phyloP scores from a whole-genome alignment of 2,797 vertebrate genomes.

The Cynodonichthys magdalenae region DNA sequence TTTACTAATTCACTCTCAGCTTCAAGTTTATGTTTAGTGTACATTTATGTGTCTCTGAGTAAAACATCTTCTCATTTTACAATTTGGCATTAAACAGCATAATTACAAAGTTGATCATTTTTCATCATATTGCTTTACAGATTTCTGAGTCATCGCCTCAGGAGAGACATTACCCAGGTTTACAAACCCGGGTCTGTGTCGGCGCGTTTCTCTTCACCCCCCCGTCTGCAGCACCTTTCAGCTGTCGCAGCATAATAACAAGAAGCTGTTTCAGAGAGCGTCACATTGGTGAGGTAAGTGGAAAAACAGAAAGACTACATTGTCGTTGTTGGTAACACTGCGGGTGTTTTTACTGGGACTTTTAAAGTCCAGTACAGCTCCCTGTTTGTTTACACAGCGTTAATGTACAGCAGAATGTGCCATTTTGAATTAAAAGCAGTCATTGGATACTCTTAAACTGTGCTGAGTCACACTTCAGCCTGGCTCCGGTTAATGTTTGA shows the following conservation, averaged over 20 bases:
- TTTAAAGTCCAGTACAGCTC: slow-evolving; percentile 36
- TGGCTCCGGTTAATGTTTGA: slow-evolving; percentile 21
- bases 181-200: slow-evolving; percentile 34
- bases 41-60: neutral
- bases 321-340: slow-evolving; percentile 48
- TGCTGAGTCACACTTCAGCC: neutral
- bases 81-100: neutral
- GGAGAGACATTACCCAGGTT: slow-evolving; percentile 28
- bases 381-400: slow-evolving; percentile 38
- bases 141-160: slow-evolving; percentile 9
- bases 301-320: slow-evolving; percentile 66
- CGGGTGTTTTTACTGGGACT: slow-evolving; percentile 42
- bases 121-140: slow-evolving; percentile 5
- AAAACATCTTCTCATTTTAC: neutral
- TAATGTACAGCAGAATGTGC: slow-evolving; percentile 27
- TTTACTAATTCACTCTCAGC: too few relatives aligned
- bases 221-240: slow-evolving; percentile 39
- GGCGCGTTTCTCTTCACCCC: slow-evolving; percentile 32
- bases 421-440: slow-evolving; percentile 6
- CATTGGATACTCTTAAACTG: neutral
- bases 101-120: neutral
- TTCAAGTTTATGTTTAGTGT: too few relatives aligned
- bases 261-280: slow-evolving; percentile 64
- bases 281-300: slow-evolving; percentile 72
- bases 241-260: slow-evolving; percentile 66